Conservation (phyloP, 2,888 invertebrate species). For the Zeuzera pyrina region DNA sequence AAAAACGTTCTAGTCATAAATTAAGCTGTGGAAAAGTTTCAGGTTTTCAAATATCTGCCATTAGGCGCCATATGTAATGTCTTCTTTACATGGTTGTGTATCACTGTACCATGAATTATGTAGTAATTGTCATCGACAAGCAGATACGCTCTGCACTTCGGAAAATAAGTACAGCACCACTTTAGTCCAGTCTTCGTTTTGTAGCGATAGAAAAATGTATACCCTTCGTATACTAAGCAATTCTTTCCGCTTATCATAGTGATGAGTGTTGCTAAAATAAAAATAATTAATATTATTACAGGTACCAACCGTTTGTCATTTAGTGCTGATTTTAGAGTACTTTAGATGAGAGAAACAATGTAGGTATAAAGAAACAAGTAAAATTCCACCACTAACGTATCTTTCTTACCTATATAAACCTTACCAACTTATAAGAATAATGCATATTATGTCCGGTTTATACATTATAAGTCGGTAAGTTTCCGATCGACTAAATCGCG, state of each 20-base stretch:
- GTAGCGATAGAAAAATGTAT: constrained; percentile 42
- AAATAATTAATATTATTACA: neutral
- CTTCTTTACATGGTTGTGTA: constrained; percentile 24
- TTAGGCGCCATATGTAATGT: constrained; percentile 18
- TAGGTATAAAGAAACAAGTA: too few relatives aligned
- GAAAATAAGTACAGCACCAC: constrained; percentile 44
- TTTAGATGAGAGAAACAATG: too few relatives aligned
- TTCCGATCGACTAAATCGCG: too few relatives aligned
- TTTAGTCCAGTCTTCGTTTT: constrained; percentile 26
- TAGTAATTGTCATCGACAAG: constrained; percentile 24
- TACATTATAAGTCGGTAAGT: too few relatives aligned
- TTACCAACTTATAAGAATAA: too few relatives aligned
- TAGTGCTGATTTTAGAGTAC: neutral
- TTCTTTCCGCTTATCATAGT: constrained; percentile 31
- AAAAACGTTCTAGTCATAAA: too few relatives aligned
- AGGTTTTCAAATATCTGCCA: too few relatives aligned
- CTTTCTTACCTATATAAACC: too few relatives aligned
- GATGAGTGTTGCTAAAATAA: constrained; percentile 31
- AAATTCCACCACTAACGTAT: too few relatives aligned
- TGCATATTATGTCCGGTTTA: too few relatives aligned
- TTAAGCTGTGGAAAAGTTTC: too few relatives aligned
- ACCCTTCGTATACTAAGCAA: constrained; percentile 27
- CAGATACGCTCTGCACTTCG: constrained; percentile 36
- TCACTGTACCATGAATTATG: constrained; percentile 16
- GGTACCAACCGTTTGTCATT: neutral